A percentile compares a stretch with the other conserved stretches of the same genome.
Conservation (phyloP, 35 echinoderm and acorn worm species). For the Hemicentrotus pulcherrimus region DNA sequence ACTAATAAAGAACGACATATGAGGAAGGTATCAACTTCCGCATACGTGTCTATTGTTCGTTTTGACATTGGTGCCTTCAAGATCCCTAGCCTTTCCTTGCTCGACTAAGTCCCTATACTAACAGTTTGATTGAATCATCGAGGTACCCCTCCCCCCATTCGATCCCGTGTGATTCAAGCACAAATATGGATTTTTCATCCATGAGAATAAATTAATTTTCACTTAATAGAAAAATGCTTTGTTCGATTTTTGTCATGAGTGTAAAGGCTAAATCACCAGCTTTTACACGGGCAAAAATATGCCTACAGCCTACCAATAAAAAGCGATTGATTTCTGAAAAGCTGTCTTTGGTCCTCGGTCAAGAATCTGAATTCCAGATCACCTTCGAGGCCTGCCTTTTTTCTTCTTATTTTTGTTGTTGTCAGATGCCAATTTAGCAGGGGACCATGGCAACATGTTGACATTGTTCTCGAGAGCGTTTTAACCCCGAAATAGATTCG, state of each 20-base stretch:
- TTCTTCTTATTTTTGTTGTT: not conserved
- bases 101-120: not conserved
- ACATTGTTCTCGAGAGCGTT: not conserved
- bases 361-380: not conserved
- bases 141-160: not conserved
- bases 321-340: not conserved
- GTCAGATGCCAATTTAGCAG: not conserved
- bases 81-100: not conserved
- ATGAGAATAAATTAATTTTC: not conserved
- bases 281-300: not conserved
- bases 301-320: not conserved
- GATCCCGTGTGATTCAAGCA: not conserved
- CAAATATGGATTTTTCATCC: not conserved
- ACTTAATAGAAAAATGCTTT: not conserved
- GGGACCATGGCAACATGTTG: constrained; percentile 32
- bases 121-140: not conserved
- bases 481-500: constrained; percentile 14
- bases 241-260: not conserved
- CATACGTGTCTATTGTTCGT: constrained; percentile 41
- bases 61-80: not conserved
- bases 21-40: constrained; percentile 33
- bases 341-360: not conserved
- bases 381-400: not conserved
- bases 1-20: not conserved
- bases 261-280: not conserved